Conservation (phyloP, 2,797 vertebrate genomes). For the Enteromius unitaeniatus region DNA sequence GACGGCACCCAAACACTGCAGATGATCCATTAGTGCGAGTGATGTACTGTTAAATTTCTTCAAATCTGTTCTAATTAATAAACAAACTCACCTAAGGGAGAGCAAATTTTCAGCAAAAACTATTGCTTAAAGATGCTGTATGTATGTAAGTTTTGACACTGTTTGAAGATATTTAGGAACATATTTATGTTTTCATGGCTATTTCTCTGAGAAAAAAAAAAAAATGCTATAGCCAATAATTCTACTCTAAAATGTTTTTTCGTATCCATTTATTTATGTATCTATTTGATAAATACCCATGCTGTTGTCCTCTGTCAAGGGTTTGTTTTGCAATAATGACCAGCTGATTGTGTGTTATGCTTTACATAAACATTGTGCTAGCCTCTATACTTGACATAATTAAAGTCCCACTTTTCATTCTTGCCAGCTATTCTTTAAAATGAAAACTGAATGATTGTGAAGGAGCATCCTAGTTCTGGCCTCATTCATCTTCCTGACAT, state of each 20-base stretch:
- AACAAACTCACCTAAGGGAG: neutral
- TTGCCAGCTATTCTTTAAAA: conserved; percentile 7
- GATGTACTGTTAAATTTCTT: neutral
- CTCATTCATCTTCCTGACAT: conserved; percentile 34
- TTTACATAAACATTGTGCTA: neutral
- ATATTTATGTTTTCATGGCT: too few relatives aligned
- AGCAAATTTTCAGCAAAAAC: too few relatives aligned
- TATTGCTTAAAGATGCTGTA: too few relatives aligned
- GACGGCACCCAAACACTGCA: too few relatives aligned
- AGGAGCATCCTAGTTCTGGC: neutral
- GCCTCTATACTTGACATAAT: conserved; percentile 17
- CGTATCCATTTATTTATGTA: neutral
- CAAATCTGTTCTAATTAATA: neutral
- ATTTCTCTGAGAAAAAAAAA: too few relatives aligned
- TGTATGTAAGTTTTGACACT: too few relatives aligned
- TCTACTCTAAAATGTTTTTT: too few relatives aligned
- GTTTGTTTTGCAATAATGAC: conserved; percentile 3
- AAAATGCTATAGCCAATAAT: too few relatives aligned
- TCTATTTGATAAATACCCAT: neutral
- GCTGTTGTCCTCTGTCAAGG: neutral
- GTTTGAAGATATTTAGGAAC: too few relatives aligned
- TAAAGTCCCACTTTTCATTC: conserved; percentile 22
- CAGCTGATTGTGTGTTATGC: neutral
- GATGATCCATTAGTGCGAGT: neutral
- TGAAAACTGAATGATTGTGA: neutral